Evolutionary conservation across 2,113 vertebrate species (phyloP).

Genomic region (Sorex fumeus): DNA sequence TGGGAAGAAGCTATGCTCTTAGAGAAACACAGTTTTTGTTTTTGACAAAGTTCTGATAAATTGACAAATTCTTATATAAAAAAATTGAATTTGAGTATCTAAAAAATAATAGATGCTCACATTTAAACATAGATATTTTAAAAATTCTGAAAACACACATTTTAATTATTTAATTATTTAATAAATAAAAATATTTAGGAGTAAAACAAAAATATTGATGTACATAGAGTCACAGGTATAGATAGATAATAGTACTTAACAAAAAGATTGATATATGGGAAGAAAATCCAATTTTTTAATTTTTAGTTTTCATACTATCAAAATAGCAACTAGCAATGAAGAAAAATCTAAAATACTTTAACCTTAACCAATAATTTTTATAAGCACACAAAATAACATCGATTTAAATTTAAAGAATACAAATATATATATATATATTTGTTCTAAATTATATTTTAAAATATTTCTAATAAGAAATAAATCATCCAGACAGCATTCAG

Average conservation of each 20-base stretch:
- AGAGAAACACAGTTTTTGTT: constrained; percentile 39
- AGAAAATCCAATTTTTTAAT: neutral
- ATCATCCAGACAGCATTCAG: too few relatives aligned
- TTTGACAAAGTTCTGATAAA: neutral
- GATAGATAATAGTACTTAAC: neutral
- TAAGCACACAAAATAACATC: too few relatives aligned
- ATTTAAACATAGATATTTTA: constrained; percentile 33
- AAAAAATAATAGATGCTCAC: neutral
- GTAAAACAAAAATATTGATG: neutral
- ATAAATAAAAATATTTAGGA: constrained; percentile 6
- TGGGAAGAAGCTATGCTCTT: neutral
- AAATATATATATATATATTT: too few relatives aligned
- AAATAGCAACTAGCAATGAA: too few relatives aligned
- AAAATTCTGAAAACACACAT: constrained; percentile 61
- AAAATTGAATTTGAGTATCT: constrained; percentile 49
- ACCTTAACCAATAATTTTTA: too few relatives aligned
- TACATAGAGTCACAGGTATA: constrained; percentile 40
- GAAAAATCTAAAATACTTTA: too few relatives aligned
- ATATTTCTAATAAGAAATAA: neutral
- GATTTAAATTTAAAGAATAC: too few relatives aligned
- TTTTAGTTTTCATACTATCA: neutral
- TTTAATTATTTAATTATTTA: constrained; percentile 46
- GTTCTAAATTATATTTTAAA: neutral
- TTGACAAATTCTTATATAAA: constrained; percentile 53
- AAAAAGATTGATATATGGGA: neutral